Percentiles rank a stretch among this genome's conserved stretches.
These are phyloP conservation scores for Dione vanillae DNA, from an alignment of 2,888 invertebrate genomes.

Conservation along the genomic window DNA sequence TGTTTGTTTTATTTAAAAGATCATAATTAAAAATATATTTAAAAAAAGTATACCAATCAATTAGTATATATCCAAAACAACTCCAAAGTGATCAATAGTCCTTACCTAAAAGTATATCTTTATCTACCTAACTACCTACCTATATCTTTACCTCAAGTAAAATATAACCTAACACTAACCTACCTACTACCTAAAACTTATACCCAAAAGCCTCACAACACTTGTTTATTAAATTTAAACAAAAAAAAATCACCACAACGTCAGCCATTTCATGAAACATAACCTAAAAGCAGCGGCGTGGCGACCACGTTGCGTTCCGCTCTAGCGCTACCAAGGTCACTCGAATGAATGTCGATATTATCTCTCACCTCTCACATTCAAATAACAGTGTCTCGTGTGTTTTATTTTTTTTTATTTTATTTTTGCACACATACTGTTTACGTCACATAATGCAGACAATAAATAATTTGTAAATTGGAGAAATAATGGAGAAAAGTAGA, in stretches of 20 bases:
- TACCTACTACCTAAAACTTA: not conserved
- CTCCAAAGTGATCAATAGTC: too few relatives aligned
- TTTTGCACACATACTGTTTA: not conserved
- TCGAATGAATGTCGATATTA: conserved; percentile 27
- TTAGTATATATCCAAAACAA: too few relatives aligned
- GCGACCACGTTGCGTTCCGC: conserved; percentile 59
- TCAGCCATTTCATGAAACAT: conserved; percentile 48
- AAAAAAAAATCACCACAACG: not conserved
- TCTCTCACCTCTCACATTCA: conserved; percentile 29
- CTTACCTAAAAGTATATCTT: too few relatives aligned
- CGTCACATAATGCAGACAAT: too few relatives aligned
- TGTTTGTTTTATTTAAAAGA: too few relatives aligned
- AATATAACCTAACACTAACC: not conserved
- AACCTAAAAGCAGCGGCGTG: conserved; percentile 71
- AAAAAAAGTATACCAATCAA: too few relatives aligned
- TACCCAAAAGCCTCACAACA: not conserved
- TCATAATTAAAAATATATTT: too few relatives aligned
- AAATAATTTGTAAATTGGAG: too few relatives aligned
- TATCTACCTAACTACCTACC: too few relatives aligned
- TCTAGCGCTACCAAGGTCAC: conserved; percentile 33
- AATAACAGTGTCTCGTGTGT: conserved; percentile 10
- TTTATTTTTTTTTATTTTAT: not conserved
- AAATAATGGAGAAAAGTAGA: too few relatives aligned
- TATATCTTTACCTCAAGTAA: too few relatives aligned
- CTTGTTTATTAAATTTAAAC: not conserved